Conservation (phyloP, 2,888 invertebrate species). For the Lepetodrilus schrolli region DNA sequence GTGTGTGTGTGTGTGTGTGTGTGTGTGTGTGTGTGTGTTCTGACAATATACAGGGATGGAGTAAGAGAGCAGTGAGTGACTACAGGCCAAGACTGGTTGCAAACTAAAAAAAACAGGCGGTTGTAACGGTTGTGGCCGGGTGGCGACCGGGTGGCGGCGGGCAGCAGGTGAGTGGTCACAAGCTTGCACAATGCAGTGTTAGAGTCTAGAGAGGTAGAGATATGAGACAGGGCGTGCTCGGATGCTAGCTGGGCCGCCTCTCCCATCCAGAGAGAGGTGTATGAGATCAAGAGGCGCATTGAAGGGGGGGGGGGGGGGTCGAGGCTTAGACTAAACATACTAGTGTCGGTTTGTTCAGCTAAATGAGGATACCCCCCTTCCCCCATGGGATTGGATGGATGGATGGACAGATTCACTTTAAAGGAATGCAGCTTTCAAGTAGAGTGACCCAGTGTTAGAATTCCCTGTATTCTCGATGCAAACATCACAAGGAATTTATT, state of each 20-base stretch:
- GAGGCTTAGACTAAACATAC: slow-evolving; percentile 21
- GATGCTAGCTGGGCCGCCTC: background rate
- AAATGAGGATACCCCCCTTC: too few relatives aligned
- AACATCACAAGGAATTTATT: background rate
- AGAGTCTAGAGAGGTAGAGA: slow-evolving; percentile 15
- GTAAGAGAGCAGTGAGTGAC: background rate
- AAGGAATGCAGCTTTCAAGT: slow-evolving; percentile 18
- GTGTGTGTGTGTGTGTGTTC: too few relatives aligned
- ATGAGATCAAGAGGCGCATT: too few relatives aligned
- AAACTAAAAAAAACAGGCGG: background rate
- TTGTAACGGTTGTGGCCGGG: background rate
- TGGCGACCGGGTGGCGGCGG: background rate
- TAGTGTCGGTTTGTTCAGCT: slow-evolving; percentile 14
- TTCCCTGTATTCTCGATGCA: background rate
- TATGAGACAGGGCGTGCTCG: slow-evolving; percentile 23
- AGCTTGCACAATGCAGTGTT: slow-evolving; percentile 16
- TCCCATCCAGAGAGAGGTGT: too few relatives aligned
- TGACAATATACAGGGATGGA: background rate
- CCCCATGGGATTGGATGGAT: too few relatives aligned
- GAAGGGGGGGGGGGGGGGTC: too few relatives aligned
- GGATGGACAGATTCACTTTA: background rate
- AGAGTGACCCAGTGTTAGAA: slow-evolving; percentile 24
- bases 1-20: too few relatives aligned
- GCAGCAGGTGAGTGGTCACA: background rate
- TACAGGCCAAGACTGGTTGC: background rate